Base-by-base conservation (phyloP, 2,888 invertebrate species). In the Metellina segmentata region DNA sequence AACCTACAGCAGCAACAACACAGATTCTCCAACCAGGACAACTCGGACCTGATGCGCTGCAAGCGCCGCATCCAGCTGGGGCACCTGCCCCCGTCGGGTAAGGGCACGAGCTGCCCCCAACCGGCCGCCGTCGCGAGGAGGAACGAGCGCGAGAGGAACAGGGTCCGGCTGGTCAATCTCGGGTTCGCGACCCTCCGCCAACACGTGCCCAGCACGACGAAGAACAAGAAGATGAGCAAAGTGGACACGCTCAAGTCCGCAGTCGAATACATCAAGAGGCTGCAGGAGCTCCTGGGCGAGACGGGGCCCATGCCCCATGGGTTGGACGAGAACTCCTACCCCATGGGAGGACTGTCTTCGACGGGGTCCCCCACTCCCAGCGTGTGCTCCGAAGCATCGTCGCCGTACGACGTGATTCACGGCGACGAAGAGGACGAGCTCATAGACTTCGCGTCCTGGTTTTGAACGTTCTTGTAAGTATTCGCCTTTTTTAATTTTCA, bases 121-220 rank as follows among this genome's bases (percentile, higher is more conserved):
- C 89, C 93, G 0, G 89, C 98, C 97, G 94, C 97, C 97, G 98
- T 98, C 52, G 98, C 97, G 0, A 96, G 98, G 87, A 96, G 99
- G 94, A 99, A 99, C 95, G 98, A 98, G 52, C 96, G 99, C 72
- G 99, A 99, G 95, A 96, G 99, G 94, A 99, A 98, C 95, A 96
- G 99, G 94, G 98, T 98, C 94, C 98, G 98, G 95, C 98, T 98
- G 96, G 94, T 94, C 90, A 94, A 94, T 90, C 61, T 93, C 71
- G 98, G 98, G 93, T 98, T 98, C 95, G 97, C 98, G 16, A 97
- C 97, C 74, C 96, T 98, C 20, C 96, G 98, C 69, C 97, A 98
- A 94, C 98, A 98, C 94, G 97, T 98, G 93, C 98, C 98, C 0
- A 96, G 97, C 91, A 93, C 94, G 48, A 93, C 93, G 7, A 94